Evolutionary conservation across 2,888 invertebrate species (phyloP).

Genomic region (Zeuzera pyrina): DNA sequence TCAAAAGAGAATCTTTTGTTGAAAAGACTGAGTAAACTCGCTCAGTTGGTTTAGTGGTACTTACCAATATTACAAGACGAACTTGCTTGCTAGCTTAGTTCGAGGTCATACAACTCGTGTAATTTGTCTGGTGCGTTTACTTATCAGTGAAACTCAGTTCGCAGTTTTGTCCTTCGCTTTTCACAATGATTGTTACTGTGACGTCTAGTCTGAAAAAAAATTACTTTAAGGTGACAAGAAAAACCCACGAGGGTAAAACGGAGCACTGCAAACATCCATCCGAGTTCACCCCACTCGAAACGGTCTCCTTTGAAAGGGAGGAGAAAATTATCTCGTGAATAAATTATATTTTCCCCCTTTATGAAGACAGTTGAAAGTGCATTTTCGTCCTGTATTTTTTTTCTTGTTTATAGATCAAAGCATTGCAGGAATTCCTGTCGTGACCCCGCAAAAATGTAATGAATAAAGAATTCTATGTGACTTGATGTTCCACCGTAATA

Average conservation of each 20-base stretch:
- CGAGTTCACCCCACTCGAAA: slow-evolving; percentile 52
- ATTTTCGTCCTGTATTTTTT: slow-evolving; percentile 65
- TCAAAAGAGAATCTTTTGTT: too few species aligned
- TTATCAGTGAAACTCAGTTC: too few species aligned
- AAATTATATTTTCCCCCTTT: slow-evolving; percentile 70
- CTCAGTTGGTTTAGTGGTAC: too few species aligned
- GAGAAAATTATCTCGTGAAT: slow-evolving; percentile 73
- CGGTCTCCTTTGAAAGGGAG: slow-evolving; percentile 54
- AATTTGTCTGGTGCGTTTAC: too few species aligned
- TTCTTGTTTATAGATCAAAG: slow-evolving; percentile 64
- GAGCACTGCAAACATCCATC: slow-evolving; percentile 53
- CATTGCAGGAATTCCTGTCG: slow-evolving; percentile 57
- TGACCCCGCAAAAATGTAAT: slow-evolving; percentile 63
- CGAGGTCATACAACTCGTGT: too few species aligned
- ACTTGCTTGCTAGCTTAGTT: too few species aligned
- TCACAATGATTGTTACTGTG: too few species aligned
- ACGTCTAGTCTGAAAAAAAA: too few species aligned
- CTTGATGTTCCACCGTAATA: slow-evolving; percentile 64
- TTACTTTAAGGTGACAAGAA: slow-evolving; percentile 1
- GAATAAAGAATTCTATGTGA: slow-evolving; percentile 68
- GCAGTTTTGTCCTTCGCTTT: too few species aligned
- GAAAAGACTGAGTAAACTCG: too few species aligned
- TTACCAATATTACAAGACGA: too few species aligned
- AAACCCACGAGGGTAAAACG: slow-evolving; percentile 24
- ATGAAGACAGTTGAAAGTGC: slow-evolving; percentile 70